These are phyloP conservation scores for Acyrthosiphon pisum DNA, from an alignment of 1,140 invertebrate species.

Conservation along the genomic window DNA sequence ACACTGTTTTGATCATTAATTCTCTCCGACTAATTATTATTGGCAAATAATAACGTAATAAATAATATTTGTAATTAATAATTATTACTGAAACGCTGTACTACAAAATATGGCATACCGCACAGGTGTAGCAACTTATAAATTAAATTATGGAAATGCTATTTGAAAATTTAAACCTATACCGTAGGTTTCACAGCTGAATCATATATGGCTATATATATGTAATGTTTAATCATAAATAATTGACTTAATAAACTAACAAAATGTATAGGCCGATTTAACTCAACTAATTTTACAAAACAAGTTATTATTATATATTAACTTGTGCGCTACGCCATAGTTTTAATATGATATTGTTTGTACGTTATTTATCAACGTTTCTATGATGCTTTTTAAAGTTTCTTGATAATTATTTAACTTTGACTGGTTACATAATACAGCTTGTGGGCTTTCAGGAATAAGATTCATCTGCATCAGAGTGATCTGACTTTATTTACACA, in stretches of 20 bases:
- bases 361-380: slow-evolving; percentile 20
- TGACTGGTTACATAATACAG: neutral
- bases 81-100: neutral
- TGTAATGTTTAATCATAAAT: neutral
- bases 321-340: neutral
- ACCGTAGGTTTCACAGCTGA: neutral
- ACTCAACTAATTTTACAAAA: neutral
- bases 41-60: neutral
- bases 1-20: neutral
- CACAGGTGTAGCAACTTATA: neutral
- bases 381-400: neutral
- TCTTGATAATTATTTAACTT: neutral
- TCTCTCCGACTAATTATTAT: neutral
- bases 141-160: neutral
- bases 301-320: neutral
- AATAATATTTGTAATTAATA: neutral
- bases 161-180: neutral
- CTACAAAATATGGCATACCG: neutral
- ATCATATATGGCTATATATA: too few species aligned
- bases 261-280: neutral
- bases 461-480: neutral
- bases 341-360: neutral
- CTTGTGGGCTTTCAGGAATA: neutral
- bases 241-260: neutral
- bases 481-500: neutral